Conservation (phyloP, 2,113 vertebrate genomes). For the Aspidoscelis tigris region DNA sequence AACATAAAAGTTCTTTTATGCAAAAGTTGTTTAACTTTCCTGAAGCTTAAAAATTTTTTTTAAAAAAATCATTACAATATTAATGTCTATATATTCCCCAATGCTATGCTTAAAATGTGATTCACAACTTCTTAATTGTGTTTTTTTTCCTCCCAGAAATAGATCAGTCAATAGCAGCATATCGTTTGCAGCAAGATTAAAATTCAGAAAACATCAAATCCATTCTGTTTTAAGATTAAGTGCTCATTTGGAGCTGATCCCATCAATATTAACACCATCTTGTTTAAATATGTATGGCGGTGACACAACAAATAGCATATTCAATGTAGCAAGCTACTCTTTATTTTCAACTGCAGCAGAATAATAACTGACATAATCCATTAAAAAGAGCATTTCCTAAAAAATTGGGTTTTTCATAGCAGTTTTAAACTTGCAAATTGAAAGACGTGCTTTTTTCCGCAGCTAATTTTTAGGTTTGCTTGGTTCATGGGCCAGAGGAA, state of each 20-base stretch:
- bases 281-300: constrained; percentile 64
- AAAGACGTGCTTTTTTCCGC: constrained; percentile 13
- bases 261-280: constrained; percentile 62
- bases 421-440: constrained; percentile 36
- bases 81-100: background rate
- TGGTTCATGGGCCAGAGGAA: constrained; percentile 1
- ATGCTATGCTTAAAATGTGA: constrained; percentile 37
- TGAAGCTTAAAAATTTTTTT: background rate
- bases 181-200: constrained; percentile 42
- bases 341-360: constrained; percentile 27
- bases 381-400: constrained; percentile 16
- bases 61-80: background rate
- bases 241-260: constrained; percentile 55
- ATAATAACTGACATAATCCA: background rate
- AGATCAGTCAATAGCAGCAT: constrained; percentile 38
- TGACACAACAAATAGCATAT: constrained; percentile 49
- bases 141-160: constrained; percentile 33
- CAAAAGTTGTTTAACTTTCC: background rate
- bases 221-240: constrained; percentile 60
- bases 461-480: background rate
- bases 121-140: constrained; percentile 22
- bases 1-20: background rate
- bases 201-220: constrained; percentile 48
- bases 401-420: constrained; percentile 41
- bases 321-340: constrained; percentile 50